phyloP scores from a whole-genome alignment of 2,113 vertebrate genomes.

The Gavialis gangeticus region DNA sequence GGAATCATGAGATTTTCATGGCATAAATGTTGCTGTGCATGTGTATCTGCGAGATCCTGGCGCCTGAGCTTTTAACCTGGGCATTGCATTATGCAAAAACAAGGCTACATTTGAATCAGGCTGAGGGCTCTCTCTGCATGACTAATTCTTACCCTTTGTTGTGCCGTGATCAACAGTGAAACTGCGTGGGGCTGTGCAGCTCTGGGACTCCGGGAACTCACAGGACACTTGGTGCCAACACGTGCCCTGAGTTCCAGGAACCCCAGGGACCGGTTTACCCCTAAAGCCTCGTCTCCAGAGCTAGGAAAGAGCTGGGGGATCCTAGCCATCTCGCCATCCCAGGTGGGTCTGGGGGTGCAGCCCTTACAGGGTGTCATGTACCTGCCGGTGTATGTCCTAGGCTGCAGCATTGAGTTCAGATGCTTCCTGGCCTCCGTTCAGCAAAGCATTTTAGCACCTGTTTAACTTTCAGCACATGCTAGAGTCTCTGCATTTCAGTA shows the following conservation, averaged over 20 bases:
- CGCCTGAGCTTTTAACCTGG: background rate
- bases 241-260: background rate
- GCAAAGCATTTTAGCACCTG: background rate
- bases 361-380: background rate
- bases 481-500: too few relatives aligned
- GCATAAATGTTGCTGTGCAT: background rate
- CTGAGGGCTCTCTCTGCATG: background rate
- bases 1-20: background rate
- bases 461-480: background rate
- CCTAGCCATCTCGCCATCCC: too few relatives aligned
- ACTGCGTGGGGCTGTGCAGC: background rate
- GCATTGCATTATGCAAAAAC: background rate
- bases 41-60: background rate
- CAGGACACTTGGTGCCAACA: background rate
- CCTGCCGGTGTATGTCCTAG: too few relatives aligned
- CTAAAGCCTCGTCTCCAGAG: background rate
- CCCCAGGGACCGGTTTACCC: background rate
- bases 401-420: background rate
- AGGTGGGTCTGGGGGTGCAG: too few relatives aligned
- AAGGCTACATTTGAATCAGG: background rate
- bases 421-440: background rate
- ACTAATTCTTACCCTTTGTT: background rate
- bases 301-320: background rate
- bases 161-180: background rate
- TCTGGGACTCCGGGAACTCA: background rate